Conservation (phyloP, 2,888 invertebrate genomes). For the Listrodromus nycthemerus region DNA sequence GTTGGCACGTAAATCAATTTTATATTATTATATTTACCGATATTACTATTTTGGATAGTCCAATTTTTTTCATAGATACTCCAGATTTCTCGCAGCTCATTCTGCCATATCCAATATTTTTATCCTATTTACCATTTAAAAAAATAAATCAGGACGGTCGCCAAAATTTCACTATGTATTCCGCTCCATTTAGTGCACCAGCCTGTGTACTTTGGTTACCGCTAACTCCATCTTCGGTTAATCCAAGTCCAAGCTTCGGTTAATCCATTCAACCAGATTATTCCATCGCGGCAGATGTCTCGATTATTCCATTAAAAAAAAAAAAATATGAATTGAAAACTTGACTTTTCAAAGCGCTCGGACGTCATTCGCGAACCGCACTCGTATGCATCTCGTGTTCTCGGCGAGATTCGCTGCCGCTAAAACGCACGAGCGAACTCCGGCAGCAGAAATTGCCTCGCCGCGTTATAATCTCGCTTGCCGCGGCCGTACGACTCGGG, state of each 20-base stretch:
- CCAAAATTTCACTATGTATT: background rate
- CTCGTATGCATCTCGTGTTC: constrained; percentile 39
- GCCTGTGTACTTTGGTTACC: background rate
- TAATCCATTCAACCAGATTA: background rate
- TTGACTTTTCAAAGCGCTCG: constrained; percentile 1
- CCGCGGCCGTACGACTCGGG: constrained; percentile 6
- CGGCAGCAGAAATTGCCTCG: constrained; percentile 42
- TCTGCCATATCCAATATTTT: background rate
- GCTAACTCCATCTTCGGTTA: no score
- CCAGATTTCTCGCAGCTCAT: no score
- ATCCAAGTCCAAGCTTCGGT: no score
- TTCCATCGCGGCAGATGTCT: background rate
- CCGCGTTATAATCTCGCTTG: constrained; percentile 16
- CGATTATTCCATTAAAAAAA: background rate
- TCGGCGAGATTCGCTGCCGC: constrained; percentile 20
- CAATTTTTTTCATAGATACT: no score
- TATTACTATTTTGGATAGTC: background rate
- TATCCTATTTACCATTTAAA: background rate
- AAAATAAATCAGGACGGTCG: background rate
- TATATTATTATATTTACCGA: background rate
- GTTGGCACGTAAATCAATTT: background rate
- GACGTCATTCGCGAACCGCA: constrained; percentile 4
- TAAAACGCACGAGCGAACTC: constrained; percentile 50
- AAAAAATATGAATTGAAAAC: constrained; percentile 16
- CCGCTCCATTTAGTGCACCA: background rate